A percentile compares a stretch with the other conserved stretches of the same genome.
These are phyloP conservation scores for Pachyseris speciosa DNA, from an alignment of 64 coral and sea anemone genomes.

Conservation along the genomic window DNA sequence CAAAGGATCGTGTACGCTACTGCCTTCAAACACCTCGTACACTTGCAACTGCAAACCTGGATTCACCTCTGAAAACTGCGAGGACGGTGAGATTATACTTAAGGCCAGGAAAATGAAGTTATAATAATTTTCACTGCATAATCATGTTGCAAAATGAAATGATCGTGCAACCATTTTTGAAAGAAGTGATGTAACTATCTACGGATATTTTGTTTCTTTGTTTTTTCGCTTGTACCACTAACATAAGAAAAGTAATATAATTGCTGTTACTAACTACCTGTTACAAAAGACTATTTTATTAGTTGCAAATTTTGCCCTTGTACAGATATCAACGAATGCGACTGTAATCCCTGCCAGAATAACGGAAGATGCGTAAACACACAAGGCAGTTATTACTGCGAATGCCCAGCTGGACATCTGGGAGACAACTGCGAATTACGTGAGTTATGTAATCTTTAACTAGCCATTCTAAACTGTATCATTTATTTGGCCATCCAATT, in stretches of 20 bases:
- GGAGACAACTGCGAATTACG: conserved; percentile 54
- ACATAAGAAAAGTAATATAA: too few species aligned
- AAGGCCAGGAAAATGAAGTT: background rate
- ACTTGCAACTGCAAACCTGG: background rate
- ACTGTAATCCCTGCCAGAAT: conserved; percentile 36
- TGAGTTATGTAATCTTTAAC: conserved; percentile 31
- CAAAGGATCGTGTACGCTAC: background rate
- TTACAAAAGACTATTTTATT: too few species aligned
- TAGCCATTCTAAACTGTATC: too few species aligned
- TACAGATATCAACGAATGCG: conserved; percentile 15
- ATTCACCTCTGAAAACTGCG: background rate
- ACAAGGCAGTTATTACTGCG: conserved; percentile 22
- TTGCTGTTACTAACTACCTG: too few species aligned
- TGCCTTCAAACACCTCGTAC: background rate
- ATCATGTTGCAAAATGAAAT: too few species aligned
- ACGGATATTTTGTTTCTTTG: too few species aligned
- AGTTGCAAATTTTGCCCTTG: background rate
- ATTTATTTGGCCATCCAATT: too few species aligned
- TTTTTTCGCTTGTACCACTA: too few species aligned
- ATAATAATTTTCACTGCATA: too few species aligned
- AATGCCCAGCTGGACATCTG: conserved; percentile 34
- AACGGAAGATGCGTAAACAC: conserved; percentile 5
- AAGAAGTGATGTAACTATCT: too few species aligned
- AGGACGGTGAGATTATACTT: background rate
- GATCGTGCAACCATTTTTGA: too few species aligned